Conservation (phyloP, 2,888 invertebrate species). For the Lasioglossum malachurum region DNA sequence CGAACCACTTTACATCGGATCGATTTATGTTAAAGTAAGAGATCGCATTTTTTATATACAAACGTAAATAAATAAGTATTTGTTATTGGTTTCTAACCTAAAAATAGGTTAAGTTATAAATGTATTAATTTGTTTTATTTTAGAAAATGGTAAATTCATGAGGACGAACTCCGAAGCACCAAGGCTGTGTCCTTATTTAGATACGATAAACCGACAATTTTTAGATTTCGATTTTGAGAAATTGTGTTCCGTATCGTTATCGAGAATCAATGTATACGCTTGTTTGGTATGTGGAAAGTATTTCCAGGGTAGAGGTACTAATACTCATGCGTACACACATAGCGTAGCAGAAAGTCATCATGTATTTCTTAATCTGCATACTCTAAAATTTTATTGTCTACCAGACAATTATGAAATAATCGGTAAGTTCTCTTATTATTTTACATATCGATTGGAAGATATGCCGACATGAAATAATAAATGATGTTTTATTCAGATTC, state of each 20-base stretch:
- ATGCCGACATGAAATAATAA: conserved; percentile 16
- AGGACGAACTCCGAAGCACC: conserved; percentile 70
- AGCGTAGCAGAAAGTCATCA: conserved; percentile 99
- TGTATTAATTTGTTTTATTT: conserved; percentile 30
- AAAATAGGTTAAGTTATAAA: conserved; percentile 5
- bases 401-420: conserved; percentile 99
- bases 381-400: conserved; percentile 98
- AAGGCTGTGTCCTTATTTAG: conserved; percentile 97
- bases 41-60: neutral
- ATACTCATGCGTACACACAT: conserved; percentile 99
- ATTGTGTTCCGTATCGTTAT: conserved; percentile 98
- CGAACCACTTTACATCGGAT: neutral
- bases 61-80: neutral
- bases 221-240: conserved; percentile 99
- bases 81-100: conserved; percentile 26
- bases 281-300: conserved; percentile 99
- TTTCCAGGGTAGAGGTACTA: conserved; percentile 98
- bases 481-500: conserved; percentile 88
- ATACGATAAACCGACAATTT: conserved; percentile 98
- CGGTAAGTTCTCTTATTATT: conserved; percentile 86
- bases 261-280: conserved; percentile 99
- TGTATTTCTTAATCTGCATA: conserved; percentile 98
- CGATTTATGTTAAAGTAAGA: neutral
- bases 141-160: conserved; percentile 53
- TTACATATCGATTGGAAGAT: neutral